Evolutionary conservation across 2,888 invertebrate species (phyloP), one percentile per base, ranked within the genome.

Genomic region (Agrochola lychnidis): DNA sequence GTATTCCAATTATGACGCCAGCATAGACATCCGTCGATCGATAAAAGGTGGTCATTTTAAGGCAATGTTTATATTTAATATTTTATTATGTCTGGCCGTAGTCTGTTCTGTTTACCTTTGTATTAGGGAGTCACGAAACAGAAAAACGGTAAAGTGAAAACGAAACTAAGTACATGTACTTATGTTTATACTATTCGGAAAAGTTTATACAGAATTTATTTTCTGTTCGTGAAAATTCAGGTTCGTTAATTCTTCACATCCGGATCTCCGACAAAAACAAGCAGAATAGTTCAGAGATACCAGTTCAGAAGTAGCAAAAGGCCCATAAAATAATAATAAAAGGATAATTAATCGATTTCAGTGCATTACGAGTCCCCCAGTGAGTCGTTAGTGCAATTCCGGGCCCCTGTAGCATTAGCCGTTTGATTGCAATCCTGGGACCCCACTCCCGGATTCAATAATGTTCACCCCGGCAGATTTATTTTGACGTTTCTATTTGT

Each of bases 1-100:
- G 96, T 96, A 96, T 95, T 96, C 95, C 96, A 96, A 96, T 96
- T 96, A 96, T 95, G 94, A 95, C 94, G 92, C 95, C 89, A 80
- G 83, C 86, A 84, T 85, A 90, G 90, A 91, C 91, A 89, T 87
- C 84, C 84, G 87, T 70, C 89, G 90, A 89, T 90, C 90, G 85
- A 91, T 90, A 89, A 87, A 77, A 84, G 83, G 76, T 83, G 81
- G 85, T 81, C 84, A 87, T 84, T 85, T 86, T 42, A 73, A 70
- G 67, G 40, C 53, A 78, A 80, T 87, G 83, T 87, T 86, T 68
- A 14, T 59, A 48, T 61, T 74, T 61, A 45, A 56, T 73, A 70
- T 79, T 66, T 40, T 62, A 45, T 59, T 51, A 36, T 57, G 22
- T 48, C 57, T 62, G 53, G 19, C 2, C 4, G 6, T 48, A n/a